Evolutionary conservation across 2,888 invertebrate genomes (phyloP), one percentile per base, ranked within the genome.

Genomic region (Griposia aprilina): DNA sequence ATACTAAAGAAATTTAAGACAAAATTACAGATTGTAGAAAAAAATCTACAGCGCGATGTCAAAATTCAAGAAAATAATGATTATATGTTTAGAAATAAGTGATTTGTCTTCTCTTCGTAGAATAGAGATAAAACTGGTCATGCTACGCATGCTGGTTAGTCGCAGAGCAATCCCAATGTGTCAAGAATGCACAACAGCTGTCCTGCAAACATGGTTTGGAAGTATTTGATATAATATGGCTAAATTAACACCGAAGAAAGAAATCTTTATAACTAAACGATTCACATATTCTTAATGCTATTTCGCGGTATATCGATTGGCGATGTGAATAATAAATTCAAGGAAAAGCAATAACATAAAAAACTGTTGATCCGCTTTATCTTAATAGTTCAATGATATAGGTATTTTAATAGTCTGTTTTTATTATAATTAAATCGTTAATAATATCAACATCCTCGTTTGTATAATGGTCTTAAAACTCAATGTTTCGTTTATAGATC

Each of bases 401-500:
- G 17, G 10, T 72, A 72, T 65, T 57, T 60, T 76, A 52, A 82
- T 70, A 62, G 36, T 20, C n/a, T 48, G 71, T 76, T 71, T 62
- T 8, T 78, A 15, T 10, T 50, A 68, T 48, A 75, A 85, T 82
- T 60, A 72, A 65, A 71, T 60, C 59, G 55, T 45, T 72, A 81
- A 69, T 84, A 65, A 59, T 52, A 52, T 74, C 81, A 74, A 74
- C 48, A 82, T 30, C 55, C 68, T 60, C 45, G 36, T 69, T 55
- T 63, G 20, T 36, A 23, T 41, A 60, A 30, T 71, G 30, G 67
- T 26, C 48, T 60, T 68, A 45, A 81, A 81, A 72, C 68, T 68
- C 55, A 36, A 85, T 81, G 82, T 50, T 17, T 69, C 41, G 74
- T 85, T 65, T 85, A 41, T 59, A 59, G 74, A 75, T 59, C 75